These are phyloP conservation scores for Phymastichus coffea DNA, from an alignment of 1,140 invertebrate genomes.

Conservation along the genomic window DNA sequence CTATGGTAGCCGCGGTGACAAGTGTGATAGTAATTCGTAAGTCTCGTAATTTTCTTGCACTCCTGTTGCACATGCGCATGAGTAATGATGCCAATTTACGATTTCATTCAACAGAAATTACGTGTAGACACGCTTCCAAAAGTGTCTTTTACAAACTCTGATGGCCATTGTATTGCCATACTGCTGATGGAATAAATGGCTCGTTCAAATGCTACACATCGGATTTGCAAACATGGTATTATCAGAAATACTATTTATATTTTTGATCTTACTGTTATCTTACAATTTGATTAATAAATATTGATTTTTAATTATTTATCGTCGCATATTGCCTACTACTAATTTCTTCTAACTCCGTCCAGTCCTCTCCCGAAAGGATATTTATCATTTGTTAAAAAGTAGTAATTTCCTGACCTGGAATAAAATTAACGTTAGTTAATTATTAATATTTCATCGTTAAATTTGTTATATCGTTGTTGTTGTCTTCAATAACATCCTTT, in stretches of 20 bases:
- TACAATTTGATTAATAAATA: too few relatives aligned
- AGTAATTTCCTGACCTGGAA: slow-evolving; percentile 26
- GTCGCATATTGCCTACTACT: too few relatives aligned
- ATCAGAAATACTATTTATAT: too few relatives aligned
- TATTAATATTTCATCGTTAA: too few relatives aligned
- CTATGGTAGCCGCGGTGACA: neutral
- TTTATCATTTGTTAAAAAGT: slow-evolving; percentile 27
- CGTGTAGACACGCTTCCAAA: neutral
- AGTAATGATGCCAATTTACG: too few relatives aligned
- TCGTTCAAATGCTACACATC: neutral
- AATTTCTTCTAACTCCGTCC: neutral
- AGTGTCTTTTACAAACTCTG: neutral
- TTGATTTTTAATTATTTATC: too few relatives aligned
- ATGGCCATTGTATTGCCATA: neutral
- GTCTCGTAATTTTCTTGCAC: neutral
- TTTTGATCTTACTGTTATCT: too few relatives aligned
- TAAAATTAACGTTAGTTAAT: slow-evolving; percentile 11
- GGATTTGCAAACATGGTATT: neutral
- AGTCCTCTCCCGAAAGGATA: slow-evolving; percentile 22
- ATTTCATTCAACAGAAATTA: slow-evolving; percentile 2
- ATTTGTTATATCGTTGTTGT: too few relatives aligned
- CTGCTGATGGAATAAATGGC: neutral
- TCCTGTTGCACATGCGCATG: too few relatives aligned
- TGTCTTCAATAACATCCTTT: too few relatives aligned
- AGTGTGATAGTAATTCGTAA: neutral